Evolutionary conservation across 1,140 invertebrate genomes (phyloP).

Genomic region (Gryllus bimaculatus): DNA sequence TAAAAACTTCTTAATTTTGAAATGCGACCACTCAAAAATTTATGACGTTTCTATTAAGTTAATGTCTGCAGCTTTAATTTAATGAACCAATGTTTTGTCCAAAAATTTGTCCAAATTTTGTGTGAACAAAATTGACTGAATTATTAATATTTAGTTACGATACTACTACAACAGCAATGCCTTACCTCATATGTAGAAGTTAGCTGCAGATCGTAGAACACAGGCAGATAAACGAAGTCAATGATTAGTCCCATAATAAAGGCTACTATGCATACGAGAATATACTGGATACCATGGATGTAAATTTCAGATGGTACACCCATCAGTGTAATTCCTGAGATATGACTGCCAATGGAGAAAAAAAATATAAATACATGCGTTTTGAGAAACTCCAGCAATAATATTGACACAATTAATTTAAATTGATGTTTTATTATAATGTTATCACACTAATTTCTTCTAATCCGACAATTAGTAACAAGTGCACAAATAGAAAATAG

Average conservation of each 20-base stretch:
- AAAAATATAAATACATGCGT: not conserved
- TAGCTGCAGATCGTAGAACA: conserved; percentile 41
- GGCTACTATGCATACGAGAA: not conserved
- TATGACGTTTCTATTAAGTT: too few relatives aligned
- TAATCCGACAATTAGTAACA: not conserved
- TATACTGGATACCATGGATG: conserved; percentile 11
- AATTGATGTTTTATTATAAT: not conserved
- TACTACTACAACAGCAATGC: not conserved
- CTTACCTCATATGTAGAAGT: conserved; percentile 40
- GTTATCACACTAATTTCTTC: not conserved
- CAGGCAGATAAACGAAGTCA: conserved; percentile 38
- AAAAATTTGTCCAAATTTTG: too few relatives aligned
- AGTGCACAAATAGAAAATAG: not conserved
- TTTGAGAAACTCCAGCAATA: not conserved
- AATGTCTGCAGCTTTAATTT: too few relatives aligned
- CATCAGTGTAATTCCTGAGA: conserved; percentile 21
- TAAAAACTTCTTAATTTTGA: too few relatives aligned
- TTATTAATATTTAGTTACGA: too few relatives aligned
- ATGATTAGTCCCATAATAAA: not conserved
- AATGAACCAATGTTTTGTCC: too few relatives aligned
- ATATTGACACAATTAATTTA: not conserved
- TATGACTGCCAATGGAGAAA: conserved; percentile 28
- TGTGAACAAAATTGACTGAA: too few relatives aligned
- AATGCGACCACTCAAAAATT: too few relatives aligned
- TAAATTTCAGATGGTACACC: conserved; percentile 19